Evolutionary conservation across 2,888 invertebrate species (phyloP).

Genomic region (Harmothoe impar): DNA sequence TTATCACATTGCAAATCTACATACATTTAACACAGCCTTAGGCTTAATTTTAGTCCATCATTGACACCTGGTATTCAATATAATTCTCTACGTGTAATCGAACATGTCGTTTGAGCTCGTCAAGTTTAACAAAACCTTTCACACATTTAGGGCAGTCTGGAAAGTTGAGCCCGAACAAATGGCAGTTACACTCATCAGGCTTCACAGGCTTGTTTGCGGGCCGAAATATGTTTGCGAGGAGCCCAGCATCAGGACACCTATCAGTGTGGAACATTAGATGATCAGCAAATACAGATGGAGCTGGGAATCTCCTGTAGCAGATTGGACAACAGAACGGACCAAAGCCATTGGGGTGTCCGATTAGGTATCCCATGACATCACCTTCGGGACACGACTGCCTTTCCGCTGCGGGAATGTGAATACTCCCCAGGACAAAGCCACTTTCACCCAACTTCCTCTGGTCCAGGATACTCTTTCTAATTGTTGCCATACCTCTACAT

Average conservation of each 20-base stretch:
- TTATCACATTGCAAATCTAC: too few relatives aligned
- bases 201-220: background rate
- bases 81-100: background rate
- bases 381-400: background rate
- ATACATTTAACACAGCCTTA: too few relatives aligned
- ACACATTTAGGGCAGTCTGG: constrained; percentile 3
- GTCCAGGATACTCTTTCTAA: constrained; percentile 2
- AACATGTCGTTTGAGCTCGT: constrained; percentile 25
- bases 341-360: constrained; percentile 25
- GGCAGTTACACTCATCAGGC: background rate
- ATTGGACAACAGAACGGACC: constrained; percentile 36
- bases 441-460: constrained; percentile 16
- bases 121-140: background rate
- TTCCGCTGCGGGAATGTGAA: background rate
- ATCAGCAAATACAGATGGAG: background rate
- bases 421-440: constrained; percentile 22
- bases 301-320: background rate
- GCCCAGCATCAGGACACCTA: background rate
- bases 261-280: constrained; percentile 26
- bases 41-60: too few relatives aligned
- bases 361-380: constrained; percentile 9
- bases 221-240: constrained; percentile 10
- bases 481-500: background rate
- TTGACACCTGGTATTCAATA: background rate
- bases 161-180: constrained; percentile 30